Base-by-base conservation (phyloP, 1,140 invertebrate species). In the Listronotus oregonensis region DNA sequence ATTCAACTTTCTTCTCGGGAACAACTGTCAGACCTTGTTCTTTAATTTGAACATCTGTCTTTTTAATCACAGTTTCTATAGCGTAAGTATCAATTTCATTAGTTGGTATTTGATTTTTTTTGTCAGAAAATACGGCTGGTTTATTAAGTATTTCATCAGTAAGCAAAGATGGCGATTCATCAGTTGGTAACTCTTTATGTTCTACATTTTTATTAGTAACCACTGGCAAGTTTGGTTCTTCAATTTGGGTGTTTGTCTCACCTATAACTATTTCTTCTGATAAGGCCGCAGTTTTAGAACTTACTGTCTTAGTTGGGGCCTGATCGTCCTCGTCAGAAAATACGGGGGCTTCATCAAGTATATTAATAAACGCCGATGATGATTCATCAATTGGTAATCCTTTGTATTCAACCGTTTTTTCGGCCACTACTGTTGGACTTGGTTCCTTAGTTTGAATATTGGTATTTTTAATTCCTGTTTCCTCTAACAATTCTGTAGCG, bases 261-360 rank as follows among this genome's bases (percentile, higher is more conserved):
- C 39, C 3, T 2, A n/a, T n/a, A n/a, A n/a, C n/a, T 12, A 2
- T 40, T 12, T 40, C n/a, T 3, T 40, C 39, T 40, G 7, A 14
- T 2, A 40, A 2, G 2, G 2, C 7, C 7, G n/a, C 3, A 40
- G 10, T 7, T 3, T 1, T 40, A 14, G 39, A 3, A 10, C 1
- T 40, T 3, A 14, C 7, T 40, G 2, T 7, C 3, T 10, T 7
- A 12, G 39, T 40, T 12, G 21, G 21, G 1, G 1, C 21, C 5
- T 1, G 21, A 27, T 3, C 5, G 1, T 27, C 21, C 5, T 27
- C 21, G 79, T 76, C 75, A 21, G 72, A 75, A 37, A 77, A 64
- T 11, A 65, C 66, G 60, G 85, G 81, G 49, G 82, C 80, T 70
- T 84, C 80, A 66, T 85, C 83, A 44, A 86, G 65, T 50, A 83